Evolutionary conservation across 2,888 invertebrate species (phyloP), one percentile per base, ranked within the genome.

Genomic region (Nomada goodeniana): DNA sequence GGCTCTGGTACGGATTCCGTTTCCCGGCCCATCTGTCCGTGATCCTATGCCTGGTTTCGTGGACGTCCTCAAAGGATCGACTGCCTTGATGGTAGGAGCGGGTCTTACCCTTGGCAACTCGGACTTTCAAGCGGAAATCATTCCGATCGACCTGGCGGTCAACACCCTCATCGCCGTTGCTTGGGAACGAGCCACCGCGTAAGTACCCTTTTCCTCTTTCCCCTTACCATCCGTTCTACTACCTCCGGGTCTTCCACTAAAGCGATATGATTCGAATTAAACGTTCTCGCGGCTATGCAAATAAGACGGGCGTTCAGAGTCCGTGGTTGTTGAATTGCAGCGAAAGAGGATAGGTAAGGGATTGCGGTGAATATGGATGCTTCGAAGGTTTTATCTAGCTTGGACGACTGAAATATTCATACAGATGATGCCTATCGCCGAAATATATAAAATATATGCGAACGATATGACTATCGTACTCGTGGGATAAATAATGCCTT

Each of bases 21-120:
- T 89, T 42, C 5, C 92, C n/a, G 92, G 92, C 4, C 91, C 92
- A 4, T 90, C 92, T 20, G 64, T 85, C 60, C 85, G 82, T 9
- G 92, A 93, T 20, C 92, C 92, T 2, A 90, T 91, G 81, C 92
- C 92, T 0, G 92, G 92, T 7, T 91, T 88, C 74, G 87, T 90
- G 2, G 91, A 92, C 13, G 63, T 85, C 5, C 68, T 93, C 18
- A 88, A 86, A 76, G 92, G 90, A 13, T 76, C 91, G 20, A 90
- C 92, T 0, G 92, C 92, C 0, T 57, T 92, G 15, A 91, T 93
- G 86, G 82, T 90, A 15, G 91, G 92, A 0, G 91, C 92, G 2
- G 92, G 92, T 15, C 83, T 87, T 69, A 88, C 90, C 42, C 73
- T 83, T 3, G 92, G 92, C 23, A 78, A 87, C 1, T 20, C 85